Evolutionary conservation across 2,113 vertebrate species (phyloP), one percentile per base, ranked within the genome.

Genomic region (Opisthocomus hoazin): DNA sequence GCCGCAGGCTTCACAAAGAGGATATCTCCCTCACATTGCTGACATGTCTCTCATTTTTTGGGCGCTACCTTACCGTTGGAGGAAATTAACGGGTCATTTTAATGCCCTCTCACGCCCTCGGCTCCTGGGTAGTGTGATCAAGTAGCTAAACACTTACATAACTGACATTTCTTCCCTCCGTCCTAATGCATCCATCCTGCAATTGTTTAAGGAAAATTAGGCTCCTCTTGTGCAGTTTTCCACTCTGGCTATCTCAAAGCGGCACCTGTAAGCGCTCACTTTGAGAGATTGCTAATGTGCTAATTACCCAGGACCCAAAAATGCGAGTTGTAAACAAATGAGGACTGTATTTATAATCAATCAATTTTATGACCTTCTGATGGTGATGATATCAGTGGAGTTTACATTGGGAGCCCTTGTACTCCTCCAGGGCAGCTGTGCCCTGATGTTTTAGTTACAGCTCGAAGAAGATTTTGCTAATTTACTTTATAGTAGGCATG

Each of bases 291-390:
- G 98, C 97, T 98, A 98, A 98, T 98, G 98, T 97, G 98, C 98
- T 98, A 98, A 98, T 98, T 98, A 98, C 97, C 98, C 98, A 93
- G 94, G 98, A 98, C 98, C 96, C 98, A 99, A 99, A 99, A 99
- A 99, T 99, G 99, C 97, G 97, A 97, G 98, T 98, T 98, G 98
- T 99, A 99, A 99, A 99, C 99, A 99, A 98, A 99, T 94, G 98
- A 98, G 98, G 98, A 97, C 98, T 98, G 98, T 99, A 99, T 99
- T 99, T 99, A 99, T 99, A 99, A 99, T 99, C 99, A 98, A 98
- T 99, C 99, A 99, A 98, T 98, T 99, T 99, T 99, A 99, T 99
- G 98, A 99, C 98, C 98, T 98, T 98, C 99, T 98, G 98, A 99
- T 99, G 99, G 99, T 97, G 99, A 98, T 99, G 99, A 99, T 99